Evolutionary conservation across 2,113 vertebrate genomes (phyloP).

Genomic region (Ranitomeya variabilis): DNA sequence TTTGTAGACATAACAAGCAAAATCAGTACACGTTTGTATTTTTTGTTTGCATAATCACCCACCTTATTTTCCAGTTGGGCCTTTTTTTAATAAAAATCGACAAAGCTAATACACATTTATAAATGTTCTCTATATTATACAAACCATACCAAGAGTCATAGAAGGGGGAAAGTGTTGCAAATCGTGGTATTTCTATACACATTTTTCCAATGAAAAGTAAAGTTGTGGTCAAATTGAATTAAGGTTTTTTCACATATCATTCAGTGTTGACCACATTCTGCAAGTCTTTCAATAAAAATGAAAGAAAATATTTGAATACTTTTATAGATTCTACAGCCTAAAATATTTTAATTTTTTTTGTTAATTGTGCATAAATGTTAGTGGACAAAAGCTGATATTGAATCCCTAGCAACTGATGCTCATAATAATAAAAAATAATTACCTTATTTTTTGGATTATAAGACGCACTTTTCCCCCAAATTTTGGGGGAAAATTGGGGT

Average conservation of each 20-base stretch:
- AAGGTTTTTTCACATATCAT: background rate
- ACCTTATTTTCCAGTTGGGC: background rate
- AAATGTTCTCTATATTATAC: background rate
- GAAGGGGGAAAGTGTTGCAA: background rate
- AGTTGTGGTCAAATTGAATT: constrained; percentile 28
- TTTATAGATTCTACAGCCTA: background rate
- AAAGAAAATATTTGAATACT: background rate
- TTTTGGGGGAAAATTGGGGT: too few species aligned
- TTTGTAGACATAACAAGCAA: constrained; percentile 39
- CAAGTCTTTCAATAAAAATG: background rate
- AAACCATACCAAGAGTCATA: background rate
- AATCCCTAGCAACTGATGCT: too few species aligned
- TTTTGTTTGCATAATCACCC: constrained; percentile 18
- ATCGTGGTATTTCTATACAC: background rate
- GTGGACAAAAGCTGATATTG: background rate
- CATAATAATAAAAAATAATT: too few species aligned
- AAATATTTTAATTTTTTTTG: background rate
- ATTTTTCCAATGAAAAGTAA: background rate
- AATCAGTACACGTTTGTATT: constrained; percentile 4
- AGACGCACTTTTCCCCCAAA: too few species aligned
- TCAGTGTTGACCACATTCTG: background rate
- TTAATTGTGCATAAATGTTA: background rate
- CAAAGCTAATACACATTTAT: constrained; percentile 18
- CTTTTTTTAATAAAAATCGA: background rate
- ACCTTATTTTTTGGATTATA: too few species aligned